Conservation (phyloP, 2,888 invertebrate species). For the Caenorhabditis sp. region DNA sequence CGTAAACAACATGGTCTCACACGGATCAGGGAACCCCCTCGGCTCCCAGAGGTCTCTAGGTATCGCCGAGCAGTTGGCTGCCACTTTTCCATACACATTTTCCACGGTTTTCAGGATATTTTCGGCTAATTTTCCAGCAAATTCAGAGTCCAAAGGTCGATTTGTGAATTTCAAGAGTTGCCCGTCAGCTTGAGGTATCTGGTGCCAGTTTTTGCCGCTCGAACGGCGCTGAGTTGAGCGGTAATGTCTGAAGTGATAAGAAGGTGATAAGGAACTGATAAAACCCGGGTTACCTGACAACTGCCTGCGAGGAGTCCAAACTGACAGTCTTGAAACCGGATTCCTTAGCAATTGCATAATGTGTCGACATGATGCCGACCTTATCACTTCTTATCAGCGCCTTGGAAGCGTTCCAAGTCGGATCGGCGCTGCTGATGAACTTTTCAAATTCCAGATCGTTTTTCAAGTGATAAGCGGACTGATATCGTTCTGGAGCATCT, state of each 20-base stretch:
- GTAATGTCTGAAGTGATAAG: slow-evolving; percentile 4
- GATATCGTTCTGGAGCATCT: slow-evolving; percentile 22
- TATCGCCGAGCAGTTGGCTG: slow-evolving; percentile 19
- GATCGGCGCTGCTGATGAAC: slow-evolving; percentile 11
- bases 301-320: background rate
- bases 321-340: slow-evolving; percentile 12
- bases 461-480: background rate
- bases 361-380: slow-evolving; percentile 40
- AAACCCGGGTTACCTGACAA: slow-evolving; percentile 12
- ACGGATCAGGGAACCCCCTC: slow-evolving; percentile 9
- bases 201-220: background rate
- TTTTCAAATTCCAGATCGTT: slow-evolving; percentile 19
- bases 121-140: background rate
- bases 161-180: background rate
- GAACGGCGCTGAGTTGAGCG: background rate
- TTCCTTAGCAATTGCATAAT: slow-evolving; percentile 23
- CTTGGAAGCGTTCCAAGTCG: slow-evolving; percentile 44
- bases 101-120: background rate
- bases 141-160: background rate
- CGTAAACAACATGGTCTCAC: slow-evolving; percentile 18
- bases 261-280: background rate
- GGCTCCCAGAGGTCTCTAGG: slow-evolving; percentile 1
- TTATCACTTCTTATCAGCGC: slow-evolving; percentile 39
- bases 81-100: slow-evolving; percentile 13
- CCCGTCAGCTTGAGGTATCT: background rate